Conservation (phyloP, 1,140 invertebrate species). For the Danaus melanippus region DNA sequence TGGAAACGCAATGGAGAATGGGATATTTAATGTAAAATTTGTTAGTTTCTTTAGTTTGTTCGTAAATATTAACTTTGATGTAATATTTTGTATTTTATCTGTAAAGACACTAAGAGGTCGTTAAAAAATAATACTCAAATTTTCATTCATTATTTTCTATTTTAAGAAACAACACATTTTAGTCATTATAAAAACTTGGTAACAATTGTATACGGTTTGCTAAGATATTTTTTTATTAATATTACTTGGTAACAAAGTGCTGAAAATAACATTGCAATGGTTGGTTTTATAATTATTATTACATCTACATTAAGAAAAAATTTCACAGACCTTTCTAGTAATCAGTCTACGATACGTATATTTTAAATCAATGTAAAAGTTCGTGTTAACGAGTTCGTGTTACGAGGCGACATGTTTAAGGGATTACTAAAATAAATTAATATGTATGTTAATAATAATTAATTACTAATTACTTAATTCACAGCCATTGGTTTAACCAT, state of each 20-base stretch:
- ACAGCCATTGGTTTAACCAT: constrained; percentile 20
- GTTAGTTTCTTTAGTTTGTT: too few relatives aligned
- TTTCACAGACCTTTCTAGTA: too few relatives aligned
- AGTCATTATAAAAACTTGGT: constrained; percentile 1
- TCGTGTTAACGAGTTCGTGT: too few relatives aligned
- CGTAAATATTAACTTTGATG: too few relatives aligned
- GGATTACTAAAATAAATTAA: constrained; percentile 9
- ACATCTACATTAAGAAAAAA: too few relatives aligned
- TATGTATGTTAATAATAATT: constrained; percentile 5
- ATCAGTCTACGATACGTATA: too few relatives aligned
- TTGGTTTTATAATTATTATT: too few relatives aligned
- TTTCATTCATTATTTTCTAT: background rate
- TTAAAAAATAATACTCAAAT: background rate
- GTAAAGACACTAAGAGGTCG: too few relatives aligned
- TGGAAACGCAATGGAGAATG: too few relatives aligned
- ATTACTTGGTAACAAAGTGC: background rate
- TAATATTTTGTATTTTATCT: too few relatives aligned
- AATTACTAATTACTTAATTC: constrained; percentile 13
- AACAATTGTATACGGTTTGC: background rate
- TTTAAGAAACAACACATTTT: background rate
- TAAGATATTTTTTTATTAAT: constrained; percentile 4
- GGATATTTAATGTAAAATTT: too few relatives aligned
- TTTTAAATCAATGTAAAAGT: too few relatives aligned
- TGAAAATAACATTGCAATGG: background rate
- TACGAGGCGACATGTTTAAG: constrained; percentile 7